Evolutionary conservation across 2,113 vertebrate genomes (phyloP).

Genomic region (Athene noctua): DNA sequence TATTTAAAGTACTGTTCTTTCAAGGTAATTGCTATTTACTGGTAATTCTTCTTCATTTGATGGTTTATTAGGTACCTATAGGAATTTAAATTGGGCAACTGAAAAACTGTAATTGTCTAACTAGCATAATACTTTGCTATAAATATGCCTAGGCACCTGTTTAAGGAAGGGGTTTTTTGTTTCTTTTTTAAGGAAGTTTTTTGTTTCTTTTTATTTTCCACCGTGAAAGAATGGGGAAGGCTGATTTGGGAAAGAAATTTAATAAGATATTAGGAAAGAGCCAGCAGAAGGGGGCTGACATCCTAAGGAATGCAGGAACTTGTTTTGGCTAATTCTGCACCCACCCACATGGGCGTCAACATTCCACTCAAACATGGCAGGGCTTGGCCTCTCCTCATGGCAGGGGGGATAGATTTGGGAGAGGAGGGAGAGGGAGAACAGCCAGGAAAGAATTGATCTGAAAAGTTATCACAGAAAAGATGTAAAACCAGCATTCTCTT

Average conservation of each 20-base stretch:
- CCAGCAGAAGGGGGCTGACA: neutral
- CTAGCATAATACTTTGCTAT: slow-evolving; percentile 41
- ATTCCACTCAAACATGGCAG: slow-evolving; percentile 10
- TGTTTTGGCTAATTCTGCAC: slow-evolving; percentile 61
- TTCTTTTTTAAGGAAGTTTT: neutral
- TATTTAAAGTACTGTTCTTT: slow-evolving; percentile 52
- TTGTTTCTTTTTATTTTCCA: neutral
- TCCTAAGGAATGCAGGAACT: slow-evolving; percentile 35
- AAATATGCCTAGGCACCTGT: slow-evolving; percentile 36
- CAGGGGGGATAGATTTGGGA: neutral
- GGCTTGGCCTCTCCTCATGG: neutral
- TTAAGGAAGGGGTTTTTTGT: neutral
- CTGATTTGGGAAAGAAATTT: neutral
- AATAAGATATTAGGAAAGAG: slow-evolving; percentile 11
- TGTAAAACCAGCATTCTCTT: neutral
- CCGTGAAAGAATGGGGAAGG: neutral
- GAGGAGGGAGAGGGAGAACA: neutral
- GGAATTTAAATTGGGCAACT: slow-evolving; percentile 59
- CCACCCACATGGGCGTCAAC: neutral
- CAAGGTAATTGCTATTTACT: slow-evolving; percentile 58
- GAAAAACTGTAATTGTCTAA: slow-evolving; percentile 66
- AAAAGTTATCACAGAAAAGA: neutral
- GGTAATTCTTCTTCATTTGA: slow-evolving; percentile 60
- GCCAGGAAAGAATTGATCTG: neutral
- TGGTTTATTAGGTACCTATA: slow-evolving; percentile 58